Conservation (phyloP, 2,113 vertebrate genomes). For the Rhinogobius similis region DNA sequence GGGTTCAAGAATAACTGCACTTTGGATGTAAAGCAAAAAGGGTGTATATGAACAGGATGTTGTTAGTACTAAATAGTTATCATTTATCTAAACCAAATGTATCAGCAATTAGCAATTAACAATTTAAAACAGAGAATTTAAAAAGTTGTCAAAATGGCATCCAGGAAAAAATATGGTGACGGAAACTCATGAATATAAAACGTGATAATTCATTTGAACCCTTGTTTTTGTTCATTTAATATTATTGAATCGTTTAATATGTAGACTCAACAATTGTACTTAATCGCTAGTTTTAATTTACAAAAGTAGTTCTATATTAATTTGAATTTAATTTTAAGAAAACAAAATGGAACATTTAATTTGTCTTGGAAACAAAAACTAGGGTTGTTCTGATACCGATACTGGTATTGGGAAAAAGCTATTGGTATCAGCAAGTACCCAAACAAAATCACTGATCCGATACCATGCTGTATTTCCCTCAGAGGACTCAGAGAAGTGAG, state of each 20-base stretch:
- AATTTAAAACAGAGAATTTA: not conserved
- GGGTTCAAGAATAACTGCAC: conserved; percentile 11
- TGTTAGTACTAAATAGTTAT: not conserved
- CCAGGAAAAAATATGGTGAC: not conserved
- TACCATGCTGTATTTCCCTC: no score
- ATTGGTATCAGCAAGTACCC: no score
- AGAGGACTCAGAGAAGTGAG: no score
- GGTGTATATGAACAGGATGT: not conserved
- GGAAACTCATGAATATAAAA: not conserved
- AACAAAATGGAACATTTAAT: no score
- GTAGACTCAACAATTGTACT: not conserved
- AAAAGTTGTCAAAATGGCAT: not conserved
- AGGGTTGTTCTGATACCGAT: no score
- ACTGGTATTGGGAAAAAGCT: no score
- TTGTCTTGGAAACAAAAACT: no score
- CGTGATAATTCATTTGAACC: not conserved
- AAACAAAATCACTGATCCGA: no score
- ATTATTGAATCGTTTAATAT: not conserved
- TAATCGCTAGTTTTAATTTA: not conserved
- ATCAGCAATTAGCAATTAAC: not conserved
- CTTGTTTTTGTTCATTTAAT: not conserved
- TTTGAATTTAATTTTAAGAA: no score
- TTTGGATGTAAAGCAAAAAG: not conserved
- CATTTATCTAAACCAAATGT: no score
- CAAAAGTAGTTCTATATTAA: no score